These are phyloP conservation scores for Harpagifer antarcticus DNA, from an alignment of 2,797 vertebrate genomes.

Conservation along the genomic window DNA sequence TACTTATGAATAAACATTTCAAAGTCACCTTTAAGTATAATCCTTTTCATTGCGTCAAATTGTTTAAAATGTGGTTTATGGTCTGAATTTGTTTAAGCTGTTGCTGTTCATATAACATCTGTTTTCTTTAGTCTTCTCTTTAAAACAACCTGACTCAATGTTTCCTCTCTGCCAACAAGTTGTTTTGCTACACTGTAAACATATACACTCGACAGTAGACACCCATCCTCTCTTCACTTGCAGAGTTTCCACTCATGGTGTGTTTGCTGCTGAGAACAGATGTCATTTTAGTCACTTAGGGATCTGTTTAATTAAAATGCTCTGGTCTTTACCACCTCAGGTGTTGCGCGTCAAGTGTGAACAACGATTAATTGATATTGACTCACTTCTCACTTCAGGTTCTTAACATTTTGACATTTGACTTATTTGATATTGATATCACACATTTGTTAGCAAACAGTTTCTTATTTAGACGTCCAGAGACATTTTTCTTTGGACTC, in stretches of 20 bases:
- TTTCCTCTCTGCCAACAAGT: not conserved
- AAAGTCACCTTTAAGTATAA: not conserved
- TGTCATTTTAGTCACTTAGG: not conserved
- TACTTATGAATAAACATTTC: not conserved
- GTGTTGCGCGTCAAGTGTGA: not conserved
- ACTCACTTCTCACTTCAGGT: not conserved
- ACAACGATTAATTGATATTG: not conserved
- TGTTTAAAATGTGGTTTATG: not conserved
- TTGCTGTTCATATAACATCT: not conserved
- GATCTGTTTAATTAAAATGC: not conserved
- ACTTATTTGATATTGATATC: not conserved
- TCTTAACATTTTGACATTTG: not conserved
- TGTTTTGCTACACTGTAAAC: not conserved
- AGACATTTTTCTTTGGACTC: not conserved
- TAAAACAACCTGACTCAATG: not conserved
- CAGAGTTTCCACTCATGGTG: not conserved
- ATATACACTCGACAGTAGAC: no score
- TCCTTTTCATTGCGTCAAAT: not conserved
- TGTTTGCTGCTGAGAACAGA: not conserved
- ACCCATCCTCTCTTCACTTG: not conserved
- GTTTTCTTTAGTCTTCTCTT: not conserved
- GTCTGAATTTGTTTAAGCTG: not conserved
- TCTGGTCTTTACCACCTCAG: not conserved
- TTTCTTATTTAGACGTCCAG: not conserved
- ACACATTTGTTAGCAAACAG: not conserved